phyloP scores from a whole-genome alignment of 2,888 invertebrate genomes.

The Rosalia funebris region DNA sequence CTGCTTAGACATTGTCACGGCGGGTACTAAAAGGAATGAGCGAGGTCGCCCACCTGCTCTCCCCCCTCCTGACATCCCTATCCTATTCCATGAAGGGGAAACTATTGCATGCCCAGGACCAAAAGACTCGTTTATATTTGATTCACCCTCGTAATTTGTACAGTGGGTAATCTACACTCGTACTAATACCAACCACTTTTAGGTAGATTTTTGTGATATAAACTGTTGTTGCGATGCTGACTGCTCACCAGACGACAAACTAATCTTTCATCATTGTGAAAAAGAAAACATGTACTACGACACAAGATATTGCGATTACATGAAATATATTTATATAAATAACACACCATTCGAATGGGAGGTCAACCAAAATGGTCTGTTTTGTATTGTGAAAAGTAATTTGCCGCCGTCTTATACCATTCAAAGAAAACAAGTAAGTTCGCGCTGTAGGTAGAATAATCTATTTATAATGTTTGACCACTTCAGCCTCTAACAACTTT shows the following conservation, averaged over 20 bases:
- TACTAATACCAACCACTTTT: too few species aligned
- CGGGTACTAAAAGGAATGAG: too few species aligned
- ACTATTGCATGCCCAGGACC: too few species aligned
- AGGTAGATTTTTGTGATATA: conserved; percentile 78
- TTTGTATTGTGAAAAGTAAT: conserved; percentile 72
- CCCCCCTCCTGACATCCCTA: too few species aligned
- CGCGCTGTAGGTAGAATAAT: background rate
- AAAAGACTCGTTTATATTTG: too few species aligned
- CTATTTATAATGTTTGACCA: conserved; percentile 16
- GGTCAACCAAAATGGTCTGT: conserved; percentile 65
- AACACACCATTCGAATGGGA: conserved; percentile 64
- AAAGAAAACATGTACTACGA: conserved; percentile 61
- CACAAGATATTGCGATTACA: conserved; percentile 66
- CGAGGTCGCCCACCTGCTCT: too few species aligned
- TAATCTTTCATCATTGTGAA: conserved; percentile 71
- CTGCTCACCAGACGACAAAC: conserved; percentile 71
- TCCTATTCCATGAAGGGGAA: too few species aligned
- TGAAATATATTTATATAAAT: conserved; percentile 67
- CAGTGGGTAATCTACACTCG: too few species aligned
- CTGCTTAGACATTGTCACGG: too few species aligned
- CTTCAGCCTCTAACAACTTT: conserved; percentile 49
- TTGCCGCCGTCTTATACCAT: conserved; percentile 62
- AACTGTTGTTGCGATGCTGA: conserved; percentile 88
- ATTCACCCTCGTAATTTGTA: too few species aligned
- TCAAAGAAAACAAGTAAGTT: conserved; percentile 54